A percentile compares a stretch with the other conserved stretches of the same genome.
phyloP scores from a whole-genome alignment of 2,113 vertebrate genomes.

The Leucoraja erinaceus region DNA sequence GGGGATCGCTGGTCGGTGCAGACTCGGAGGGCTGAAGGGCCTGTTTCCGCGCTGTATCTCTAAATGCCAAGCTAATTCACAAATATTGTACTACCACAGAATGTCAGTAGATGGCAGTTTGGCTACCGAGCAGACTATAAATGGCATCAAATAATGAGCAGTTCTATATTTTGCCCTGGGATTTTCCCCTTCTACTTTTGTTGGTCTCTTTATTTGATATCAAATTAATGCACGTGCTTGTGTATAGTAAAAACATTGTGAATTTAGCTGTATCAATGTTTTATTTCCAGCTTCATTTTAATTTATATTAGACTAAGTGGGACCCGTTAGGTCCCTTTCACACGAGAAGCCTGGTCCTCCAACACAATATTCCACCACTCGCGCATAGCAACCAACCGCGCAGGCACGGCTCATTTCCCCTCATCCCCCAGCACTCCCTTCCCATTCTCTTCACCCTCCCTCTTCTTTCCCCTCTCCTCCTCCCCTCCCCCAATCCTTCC shows the following conservation, averaged over 20 bases:
- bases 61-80: background rate
- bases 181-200: background rate
- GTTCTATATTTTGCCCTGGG: background rate
- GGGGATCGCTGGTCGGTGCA: no score
- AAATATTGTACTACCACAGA: background rate
- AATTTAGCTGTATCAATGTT: background rate
- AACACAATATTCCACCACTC: no score
- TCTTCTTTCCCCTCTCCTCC: no score
- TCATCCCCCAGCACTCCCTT: no score
- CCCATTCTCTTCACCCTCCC: no score
- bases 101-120: background rate
- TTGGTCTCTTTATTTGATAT: background rate
- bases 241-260: background rate
- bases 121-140: background rate
- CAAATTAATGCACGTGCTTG: background rate
- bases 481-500: no score
- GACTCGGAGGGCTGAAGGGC: no score
- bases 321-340: no score
- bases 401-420: no score
- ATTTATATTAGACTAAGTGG: background rate
- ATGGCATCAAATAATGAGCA: background rate
- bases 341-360: no score
- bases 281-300: background rate
- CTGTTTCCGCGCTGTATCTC: no score
- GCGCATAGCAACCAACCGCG: no score